A percentile compares a stretch with the other conserved stretches of the same genome.
These are phyloP conservation scores for Melieria crassipennis DNA, from an alignment of 2,888 invertebrate genomes.

Conservation along the genomic window DNA sequence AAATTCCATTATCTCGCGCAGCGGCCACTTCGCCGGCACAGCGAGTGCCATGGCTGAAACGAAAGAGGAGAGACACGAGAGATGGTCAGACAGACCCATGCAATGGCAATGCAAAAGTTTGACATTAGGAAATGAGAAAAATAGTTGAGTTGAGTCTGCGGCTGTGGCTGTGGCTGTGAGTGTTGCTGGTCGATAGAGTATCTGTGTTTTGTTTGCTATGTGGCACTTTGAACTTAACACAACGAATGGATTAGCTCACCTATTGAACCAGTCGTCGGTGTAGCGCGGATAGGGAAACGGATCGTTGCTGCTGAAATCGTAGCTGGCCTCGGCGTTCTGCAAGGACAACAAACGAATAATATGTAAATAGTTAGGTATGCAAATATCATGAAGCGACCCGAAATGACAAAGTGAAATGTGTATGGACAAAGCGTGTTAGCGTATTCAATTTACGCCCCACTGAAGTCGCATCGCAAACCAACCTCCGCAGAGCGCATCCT, in stretches of 20 bases:
- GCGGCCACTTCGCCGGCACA: constrained; percentile 99
- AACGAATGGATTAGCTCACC: constrained; percentile 70
- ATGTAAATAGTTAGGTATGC: no score
- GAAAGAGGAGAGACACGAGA: constrained; percentile 17
- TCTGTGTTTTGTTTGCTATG: background rate
- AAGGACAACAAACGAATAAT: constrained; percentile 43
- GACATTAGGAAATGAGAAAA: no score
- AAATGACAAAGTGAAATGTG: background rate
- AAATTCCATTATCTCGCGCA: constrained; percentile 96
- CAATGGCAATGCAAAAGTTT: no score
- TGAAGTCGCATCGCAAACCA: no score
- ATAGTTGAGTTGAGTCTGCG: no score
- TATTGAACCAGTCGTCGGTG: constrained; percentile 99
- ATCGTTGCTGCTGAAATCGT: constrained; percentile 99
- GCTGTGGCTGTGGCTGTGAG: background rate
- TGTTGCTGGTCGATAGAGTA: background rate
- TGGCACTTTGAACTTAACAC: background rate
- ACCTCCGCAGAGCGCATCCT: no score
- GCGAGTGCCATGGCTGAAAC: constrained; percentile 89
- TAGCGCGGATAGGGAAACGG: constrained; percentile 98
- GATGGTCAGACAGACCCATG: background rate
- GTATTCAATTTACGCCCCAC: no score
- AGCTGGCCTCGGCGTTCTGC: constrained; percentile 97
- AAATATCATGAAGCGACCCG: background rate
- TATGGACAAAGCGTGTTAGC: background rate